These are phyloP conservation scores for Iselma pallidipennis DNA, from an alignment of 2,888 invertebrate genomes.

Conservation along the genomic window DNA sequence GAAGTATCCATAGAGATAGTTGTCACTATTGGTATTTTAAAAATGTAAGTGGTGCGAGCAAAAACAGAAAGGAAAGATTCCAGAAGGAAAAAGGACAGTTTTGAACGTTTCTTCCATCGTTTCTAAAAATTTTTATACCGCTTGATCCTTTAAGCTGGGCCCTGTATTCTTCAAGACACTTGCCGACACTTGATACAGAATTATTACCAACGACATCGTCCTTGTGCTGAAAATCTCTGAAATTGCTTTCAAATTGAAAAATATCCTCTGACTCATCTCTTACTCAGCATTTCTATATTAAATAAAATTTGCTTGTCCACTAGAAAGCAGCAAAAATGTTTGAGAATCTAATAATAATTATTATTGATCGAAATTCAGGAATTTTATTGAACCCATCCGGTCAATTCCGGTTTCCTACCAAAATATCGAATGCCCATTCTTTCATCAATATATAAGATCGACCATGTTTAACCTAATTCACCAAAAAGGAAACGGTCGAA, in stretches of 20 bases:
- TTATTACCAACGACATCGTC: neutral
- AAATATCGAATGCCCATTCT: neutral
- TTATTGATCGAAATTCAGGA: neutral
- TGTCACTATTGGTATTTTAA: no score
- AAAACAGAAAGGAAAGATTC: neutral
- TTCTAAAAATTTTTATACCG: no score
- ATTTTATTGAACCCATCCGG: no score
- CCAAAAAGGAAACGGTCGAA: slow-evolving; percentile 1
- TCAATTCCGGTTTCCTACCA: neutral
- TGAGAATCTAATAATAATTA: neutral
- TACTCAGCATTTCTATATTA: neutral
- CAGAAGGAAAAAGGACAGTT: no score
- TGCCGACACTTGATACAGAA: neutral
- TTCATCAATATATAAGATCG: neutral
- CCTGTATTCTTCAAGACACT: neutral
- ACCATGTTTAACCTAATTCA: neutral
- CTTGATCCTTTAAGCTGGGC: no score
- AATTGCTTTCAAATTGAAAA: neutral
- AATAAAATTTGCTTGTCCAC: neutral
- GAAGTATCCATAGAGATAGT: no score
- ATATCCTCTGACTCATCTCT: neutral
- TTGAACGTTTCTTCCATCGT: no score
- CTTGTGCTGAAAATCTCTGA: neutral
- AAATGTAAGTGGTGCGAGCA: no score
- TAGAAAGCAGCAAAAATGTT: no score